phyloP scores from a whole-genome alignment of 2,888 invertebrate species.

The Crossocerus cetratus region DNA sequence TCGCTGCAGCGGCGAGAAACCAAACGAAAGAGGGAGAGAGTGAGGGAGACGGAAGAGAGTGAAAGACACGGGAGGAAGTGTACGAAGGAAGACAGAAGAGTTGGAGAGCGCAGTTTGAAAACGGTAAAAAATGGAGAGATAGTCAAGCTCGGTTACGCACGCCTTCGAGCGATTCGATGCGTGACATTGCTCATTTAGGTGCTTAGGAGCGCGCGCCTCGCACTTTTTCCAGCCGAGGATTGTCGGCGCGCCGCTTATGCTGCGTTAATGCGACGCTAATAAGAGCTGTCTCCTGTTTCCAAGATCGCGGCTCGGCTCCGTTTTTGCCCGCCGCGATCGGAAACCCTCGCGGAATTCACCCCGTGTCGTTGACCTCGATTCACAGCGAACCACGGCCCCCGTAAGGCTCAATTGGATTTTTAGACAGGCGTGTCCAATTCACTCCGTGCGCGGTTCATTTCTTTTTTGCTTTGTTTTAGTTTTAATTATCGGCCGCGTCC shows the following conservation, averaged over 20 bases:
- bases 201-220: conserved; percentile 25
- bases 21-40: conserved; percentile 21
- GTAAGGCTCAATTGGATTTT: too few species aligned
- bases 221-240: conserved; percentile 40
- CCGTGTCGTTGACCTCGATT: conserved; percentile 42
- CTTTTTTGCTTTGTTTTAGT: too few species aligned
- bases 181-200: conserved; percentile 70
- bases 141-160: conserved; percentile 63
- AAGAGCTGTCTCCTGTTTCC: conserved; percentile 48
- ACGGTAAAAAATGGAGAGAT: conserved; percentile 54
- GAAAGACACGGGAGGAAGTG: not conserved
- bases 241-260: conserved; percentile 52
- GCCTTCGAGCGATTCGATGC: conserved; percentile 67
- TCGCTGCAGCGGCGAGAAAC: conserved; percentile 7
- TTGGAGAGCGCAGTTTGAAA: not conserved
- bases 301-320: conserved; percentile 13
- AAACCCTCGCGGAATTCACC: conserved; percentile 38
- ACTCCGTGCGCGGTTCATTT: too few species aligned
- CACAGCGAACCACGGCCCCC: conserved; percentile 9
- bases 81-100: not conserved
- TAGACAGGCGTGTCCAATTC: too few species aligned
- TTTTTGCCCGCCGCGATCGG: conserved; percentile 27
- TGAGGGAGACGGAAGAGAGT: not conserved
- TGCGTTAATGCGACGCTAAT: conserved; percentile 55
- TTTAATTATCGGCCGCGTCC: too few species aligned